These are phyloP conservation scores for Nothocercus julius DNA, from an alignment of 2,113 vertebrate genomes.

Conservation along the genomic window DNA sequence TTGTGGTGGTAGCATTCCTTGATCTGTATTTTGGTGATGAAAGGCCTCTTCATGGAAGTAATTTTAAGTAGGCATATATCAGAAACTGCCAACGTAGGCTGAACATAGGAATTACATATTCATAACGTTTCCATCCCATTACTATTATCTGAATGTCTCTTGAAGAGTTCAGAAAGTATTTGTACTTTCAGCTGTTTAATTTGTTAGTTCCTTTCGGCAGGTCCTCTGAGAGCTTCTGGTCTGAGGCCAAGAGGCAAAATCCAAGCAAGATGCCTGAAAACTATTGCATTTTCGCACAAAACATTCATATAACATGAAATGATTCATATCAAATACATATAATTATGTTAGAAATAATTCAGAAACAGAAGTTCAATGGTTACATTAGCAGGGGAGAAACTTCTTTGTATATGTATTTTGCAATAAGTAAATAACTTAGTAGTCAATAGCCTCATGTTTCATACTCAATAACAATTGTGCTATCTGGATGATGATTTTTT, in stretches of 20 bases:
- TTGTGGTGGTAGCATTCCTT: slow-evolving; percentile 21
- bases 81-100: not conserved
- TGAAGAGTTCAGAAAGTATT: not conserved
- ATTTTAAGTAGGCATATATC: not conserved
- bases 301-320: not conserved
- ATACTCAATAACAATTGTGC: too few species aligned
- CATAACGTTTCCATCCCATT: too few species aligned
- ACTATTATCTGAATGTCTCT: too few species aligned
- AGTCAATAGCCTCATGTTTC: not conserved
- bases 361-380: not conserved
- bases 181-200: slow-evolving; percentile 27
- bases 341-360: not conserved
- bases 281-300: not conserved
- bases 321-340: not conserved
- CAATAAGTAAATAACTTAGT: not conserved
- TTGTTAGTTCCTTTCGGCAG: slow-evolving; percentile 13
- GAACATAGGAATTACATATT: too few species aligned
- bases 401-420: not conserved
- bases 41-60: slow-evolving; percentile 26
- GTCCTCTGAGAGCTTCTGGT: not conserved
- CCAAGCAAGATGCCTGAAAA: not conserved
- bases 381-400: not conserved
- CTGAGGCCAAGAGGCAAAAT: not conserved
- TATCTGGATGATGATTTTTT: not conserved
- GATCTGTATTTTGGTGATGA: slow-evolving; percentile 44